Evolutionary conservation across 2,797 vertebrate genomes (phyloP).

Genomic region (Enoplosus armatus): DNA sequence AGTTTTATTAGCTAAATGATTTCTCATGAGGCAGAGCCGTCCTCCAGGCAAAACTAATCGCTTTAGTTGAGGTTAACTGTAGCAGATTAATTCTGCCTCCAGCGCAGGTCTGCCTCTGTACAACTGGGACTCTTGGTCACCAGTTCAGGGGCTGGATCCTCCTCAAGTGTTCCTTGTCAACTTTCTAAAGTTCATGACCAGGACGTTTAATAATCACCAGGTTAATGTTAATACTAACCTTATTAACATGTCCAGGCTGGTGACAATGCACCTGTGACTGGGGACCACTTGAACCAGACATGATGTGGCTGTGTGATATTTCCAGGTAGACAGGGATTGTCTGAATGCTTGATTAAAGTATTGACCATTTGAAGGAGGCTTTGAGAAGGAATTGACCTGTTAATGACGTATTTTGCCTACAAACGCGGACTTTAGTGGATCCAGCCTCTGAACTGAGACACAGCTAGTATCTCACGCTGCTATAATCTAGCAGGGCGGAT

Average conservation of each 20-base stretch:
- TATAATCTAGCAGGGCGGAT: not conserved
- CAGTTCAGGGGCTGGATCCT: slow-evolving; percentile 11
- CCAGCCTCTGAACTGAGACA: slow-evolving; percentile 28
- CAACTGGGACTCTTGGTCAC: not conserved
- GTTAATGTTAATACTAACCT: not conserved
- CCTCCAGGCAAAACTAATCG: not conserved
- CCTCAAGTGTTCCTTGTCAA: not conserved
- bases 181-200: not conserved
- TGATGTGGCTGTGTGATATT: not conserved
- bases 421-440: not conserved
- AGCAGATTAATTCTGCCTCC: slow-evolving; percentile 12
- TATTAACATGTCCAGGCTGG: not conserved
- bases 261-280: not conserved
- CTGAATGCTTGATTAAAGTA: not conserved
- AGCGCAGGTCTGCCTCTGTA: slow-evolving; percentile 5
- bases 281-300: not conserved
- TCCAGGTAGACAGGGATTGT: not conserved
- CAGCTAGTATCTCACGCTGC: not conserved
- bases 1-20: too few species aligned
- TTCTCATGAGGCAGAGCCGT: slow-evolving; percentile 1
- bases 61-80: slow-evolving; percentile 14
- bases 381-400: not conserved
- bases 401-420: not conserved
- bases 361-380: not conserved
- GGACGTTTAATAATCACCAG: not conserved